These are phyloP conservation scores for Cercopithecus mitis DNA, from an alignment of 2,797 vertebrate genomes.

Conservation along the genomic window DNA sequence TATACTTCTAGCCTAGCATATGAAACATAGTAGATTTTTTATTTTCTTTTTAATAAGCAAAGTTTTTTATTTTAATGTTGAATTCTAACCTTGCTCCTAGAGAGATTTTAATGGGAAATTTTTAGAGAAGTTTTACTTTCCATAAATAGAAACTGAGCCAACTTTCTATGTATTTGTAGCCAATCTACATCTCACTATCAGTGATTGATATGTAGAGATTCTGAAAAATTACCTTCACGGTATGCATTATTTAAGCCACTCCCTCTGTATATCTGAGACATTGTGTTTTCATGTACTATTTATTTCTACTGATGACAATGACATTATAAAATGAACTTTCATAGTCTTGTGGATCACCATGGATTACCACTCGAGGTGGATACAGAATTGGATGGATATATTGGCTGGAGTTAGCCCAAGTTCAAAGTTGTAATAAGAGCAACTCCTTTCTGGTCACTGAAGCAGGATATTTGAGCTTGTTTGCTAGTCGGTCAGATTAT, in stretches of 20 bases:
- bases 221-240: not conserved
- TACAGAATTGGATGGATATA: not conserved
- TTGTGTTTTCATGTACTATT: not conserved
- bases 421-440: not conserved
- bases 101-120: not conserved
- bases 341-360: not conserved
- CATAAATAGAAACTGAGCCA: constrained; percentile 5
- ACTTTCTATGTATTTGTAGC: not conserved
- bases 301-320: not conserved
- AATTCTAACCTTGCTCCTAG: not conserved
- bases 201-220: not conserved
- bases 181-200: not conserved
- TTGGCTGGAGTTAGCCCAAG: not conserved
- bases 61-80: not conserved
- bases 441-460: not conserved
- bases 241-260: not conserved
- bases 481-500: not conserved
- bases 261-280: not conserved
- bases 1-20: not conserved
- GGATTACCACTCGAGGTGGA: not conserved
- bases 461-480: not conserved
- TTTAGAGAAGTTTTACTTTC: not conserved
- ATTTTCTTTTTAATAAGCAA: not conserved
- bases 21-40: constrained; percentile 30
- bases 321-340: not conserved